Evolutionary conservation across 2,797 vertebrate genomes (phyloP).

Genomic region (Masticophis lateralis): DNA sequence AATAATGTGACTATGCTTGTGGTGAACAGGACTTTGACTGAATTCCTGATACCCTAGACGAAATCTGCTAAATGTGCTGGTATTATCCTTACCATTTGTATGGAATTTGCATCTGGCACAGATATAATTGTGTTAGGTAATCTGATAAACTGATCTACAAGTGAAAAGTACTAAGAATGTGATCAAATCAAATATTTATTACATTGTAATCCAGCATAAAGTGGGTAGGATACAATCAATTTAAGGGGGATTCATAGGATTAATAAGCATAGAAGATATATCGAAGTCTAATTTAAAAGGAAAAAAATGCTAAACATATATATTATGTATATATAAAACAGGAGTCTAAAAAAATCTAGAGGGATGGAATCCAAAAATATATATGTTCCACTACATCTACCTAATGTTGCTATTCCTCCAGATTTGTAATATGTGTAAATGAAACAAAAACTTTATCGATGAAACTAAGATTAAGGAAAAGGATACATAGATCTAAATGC

Average conservation of each 20-base stretch:
- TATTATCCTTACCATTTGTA: not conserved
- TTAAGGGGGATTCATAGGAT: not conserved
- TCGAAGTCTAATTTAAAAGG: not conserved
- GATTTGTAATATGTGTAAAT: not conserved
- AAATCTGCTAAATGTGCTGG: not conserved
- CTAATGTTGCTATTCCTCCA: not conserved
- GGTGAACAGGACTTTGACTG: not conserved
- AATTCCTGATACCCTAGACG: not conserved
- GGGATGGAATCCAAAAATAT: not conserved
- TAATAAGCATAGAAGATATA: not conserved
- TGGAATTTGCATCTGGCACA: not conserved
- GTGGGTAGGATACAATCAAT: not conserved
- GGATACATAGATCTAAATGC: not conserved
- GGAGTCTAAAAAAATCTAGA: not conserved
- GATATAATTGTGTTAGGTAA: not conserved
- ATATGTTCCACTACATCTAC: not conserved
- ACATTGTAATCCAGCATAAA: not conserved
- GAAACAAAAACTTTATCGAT: not conserved
- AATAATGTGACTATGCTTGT: not conserved
- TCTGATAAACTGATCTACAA: not conserved
- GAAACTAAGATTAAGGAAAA: not conserved
- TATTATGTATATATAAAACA: not conserved
- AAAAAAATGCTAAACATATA: not conserved
- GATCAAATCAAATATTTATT: not conserved
- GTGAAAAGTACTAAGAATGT: not conserved